phyloP scores from a whole-genome alignment of 2,797 vertebrate species.

The Enteromius afrohamiltoni region DNA sequence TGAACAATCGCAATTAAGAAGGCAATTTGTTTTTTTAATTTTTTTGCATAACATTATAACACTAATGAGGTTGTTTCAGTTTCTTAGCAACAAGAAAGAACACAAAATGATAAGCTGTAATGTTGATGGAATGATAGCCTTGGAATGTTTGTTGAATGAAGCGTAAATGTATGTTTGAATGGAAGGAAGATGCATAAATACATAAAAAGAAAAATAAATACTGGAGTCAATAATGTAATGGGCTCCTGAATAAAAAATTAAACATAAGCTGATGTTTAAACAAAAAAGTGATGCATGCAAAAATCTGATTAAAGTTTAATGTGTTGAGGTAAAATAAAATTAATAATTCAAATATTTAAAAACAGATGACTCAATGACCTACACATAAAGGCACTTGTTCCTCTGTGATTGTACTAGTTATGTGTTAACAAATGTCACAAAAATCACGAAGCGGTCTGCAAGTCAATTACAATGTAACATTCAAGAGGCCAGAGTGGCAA shows the following conservation, averaged over 20 bases:
- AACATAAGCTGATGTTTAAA: neutral
- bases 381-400: neutral
- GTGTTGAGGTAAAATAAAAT: neutral
- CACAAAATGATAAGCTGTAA: too few species aligned
- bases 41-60: neutral
- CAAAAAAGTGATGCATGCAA: neutral
- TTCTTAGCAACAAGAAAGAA: slow-evolving; percentile 23
- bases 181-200: neutral
- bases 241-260: neutral
- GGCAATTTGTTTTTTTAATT: neutral
- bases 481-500: neutral
- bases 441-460: neutral
- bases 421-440: slow-evolving; percentile 25
- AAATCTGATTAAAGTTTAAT: neutral
- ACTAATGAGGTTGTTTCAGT: neutral
- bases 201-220: neutral
- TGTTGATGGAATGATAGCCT: neutral
- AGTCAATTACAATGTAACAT: neutral
- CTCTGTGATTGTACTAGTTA: neutral
- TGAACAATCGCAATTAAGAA: neutral
- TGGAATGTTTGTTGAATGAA: neutral
- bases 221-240: neutral
- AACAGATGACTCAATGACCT: too few species aligned
- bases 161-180: neutral
- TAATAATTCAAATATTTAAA: neutral